phyloP scores from a whole-genome alignment of 1,140 invertebrate species.

The Bombus soroeensis region DNA sequence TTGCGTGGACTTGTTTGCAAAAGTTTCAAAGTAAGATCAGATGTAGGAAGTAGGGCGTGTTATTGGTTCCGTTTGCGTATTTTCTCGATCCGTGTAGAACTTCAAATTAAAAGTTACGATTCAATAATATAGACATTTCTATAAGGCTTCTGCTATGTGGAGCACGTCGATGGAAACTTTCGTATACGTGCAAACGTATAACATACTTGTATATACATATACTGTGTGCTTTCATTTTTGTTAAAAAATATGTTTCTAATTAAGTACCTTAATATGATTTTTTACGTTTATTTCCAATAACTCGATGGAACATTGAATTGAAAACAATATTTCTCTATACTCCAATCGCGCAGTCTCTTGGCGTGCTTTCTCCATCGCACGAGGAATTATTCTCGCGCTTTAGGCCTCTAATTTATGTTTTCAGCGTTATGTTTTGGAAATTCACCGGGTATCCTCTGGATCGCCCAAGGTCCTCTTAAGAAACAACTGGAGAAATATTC shows the following conservation, averaged over 20 bases:
- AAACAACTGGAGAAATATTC: slow-evolving; percentile 62
- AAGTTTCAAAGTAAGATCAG: slow-evolving; percentile 28
- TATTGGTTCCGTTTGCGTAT: slow-evolving; percentile 19
- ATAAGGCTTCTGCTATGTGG: background rate
- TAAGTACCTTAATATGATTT: too few relatives aligned
- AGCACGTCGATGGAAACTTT: background rate
- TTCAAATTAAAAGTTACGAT: slow-evolving; percentile 34
- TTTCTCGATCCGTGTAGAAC: background rate
- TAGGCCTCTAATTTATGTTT: slow-evolving; percentile 22
- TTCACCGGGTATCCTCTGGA: background rate
- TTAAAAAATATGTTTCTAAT: too few relatives aligned
- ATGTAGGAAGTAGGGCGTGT: slow-evolving; percentile 3
- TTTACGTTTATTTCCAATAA: too few relatives aligned
- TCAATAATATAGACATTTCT: background rate
- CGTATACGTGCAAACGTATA: background rate
- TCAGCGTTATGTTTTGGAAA: background rate
- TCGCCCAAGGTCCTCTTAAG: slow-evolving; percentile 39
- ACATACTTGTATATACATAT: too few relatives aligned
- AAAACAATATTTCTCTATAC: background rate
- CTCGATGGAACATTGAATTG: background rate
- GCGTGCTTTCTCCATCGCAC: background rate
- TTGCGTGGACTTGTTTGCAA: background rate
- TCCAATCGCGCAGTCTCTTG: background rate
- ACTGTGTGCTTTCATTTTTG: too few relatives aligned
- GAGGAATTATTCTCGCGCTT: background rate